phyloP scores from a whole-genome alignment of 2,888 invertebrate species.

The Smittia aterrima region DNA sequence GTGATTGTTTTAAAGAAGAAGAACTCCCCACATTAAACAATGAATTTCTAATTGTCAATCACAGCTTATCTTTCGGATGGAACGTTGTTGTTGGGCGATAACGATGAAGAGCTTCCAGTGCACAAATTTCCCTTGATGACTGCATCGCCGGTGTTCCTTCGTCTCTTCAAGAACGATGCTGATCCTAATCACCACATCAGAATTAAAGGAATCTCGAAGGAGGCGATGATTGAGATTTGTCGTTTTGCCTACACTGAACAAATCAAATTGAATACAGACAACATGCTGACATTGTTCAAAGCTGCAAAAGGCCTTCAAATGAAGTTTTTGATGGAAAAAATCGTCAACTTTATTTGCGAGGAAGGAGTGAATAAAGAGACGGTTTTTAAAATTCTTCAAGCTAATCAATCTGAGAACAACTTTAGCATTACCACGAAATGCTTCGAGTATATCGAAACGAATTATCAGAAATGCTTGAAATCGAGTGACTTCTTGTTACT shows the following conservation, averaged over 20 bases:
- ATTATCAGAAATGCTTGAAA: constrained; percentile 14
- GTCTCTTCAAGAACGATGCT: not conserved
- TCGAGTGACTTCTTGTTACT: not conserved
- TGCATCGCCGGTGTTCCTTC: constrained; percentile 6
- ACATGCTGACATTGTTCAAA: not conserved
- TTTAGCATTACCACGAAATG: constrained; percentile 5
- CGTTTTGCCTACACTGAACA: constrained; percentile 23
- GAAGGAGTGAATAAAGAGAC: not conserved
- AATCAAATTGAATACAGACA: not conserved
- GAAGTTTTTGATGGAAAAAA: constrained; percentile 26
- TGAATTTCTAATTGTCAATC: too few species aligned
- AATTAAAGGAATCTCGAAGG: not conserved
- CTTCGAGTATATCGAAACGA: constrained; percentile 24
- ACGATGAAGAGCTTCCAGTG: not conserved
- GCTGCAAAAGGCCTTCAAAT: constrained; percentile 29
- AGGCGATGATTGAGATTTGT: constrained; percentile 19
- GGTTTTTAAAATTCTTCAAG: constrained; percentile 13
- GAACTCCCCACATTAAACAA: too few species aligned
- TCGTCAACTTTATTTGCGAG: constrained; percentile 3
- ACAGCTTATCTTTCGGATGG: constrained; percentile 10
- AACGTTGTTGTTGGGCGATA: not conserved
- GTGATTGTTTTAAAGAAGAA: not conserved
- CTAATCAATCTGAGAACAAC: not conserved
- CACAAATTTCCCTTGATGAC: constrained; percentile 19
- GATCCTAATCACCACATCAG: not conserved